Percentiles rank a stretch among this genome's conserved stretches.
phyloP scores from a whole-genome alignment of 2,113 vertebrate species.

The Capreolus pygargus region DNA sequence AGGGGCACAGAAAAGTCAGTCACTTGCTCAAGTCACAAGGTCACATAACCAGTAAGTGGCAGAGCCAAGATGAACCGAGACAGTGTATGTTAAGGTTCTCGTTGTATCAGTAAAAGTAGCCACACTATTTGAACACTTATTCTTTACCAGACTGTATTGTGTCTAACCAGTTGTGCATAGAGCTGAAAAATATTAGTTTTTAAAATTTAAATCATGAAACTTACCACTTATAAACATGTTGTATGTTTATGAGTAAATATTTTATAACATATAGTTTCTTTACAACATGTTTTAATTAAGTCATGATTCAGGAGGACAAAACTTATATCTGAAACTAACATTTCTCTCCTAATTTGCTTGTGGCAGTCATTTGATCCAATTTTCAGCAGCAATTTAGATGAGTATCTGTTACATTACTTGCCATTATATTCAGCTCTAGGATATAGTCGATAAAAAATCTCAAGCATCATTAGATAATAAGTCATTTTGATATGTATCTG shows the following conservation, averaged over 20 bases:
- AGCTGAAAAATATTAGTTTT: neutral
- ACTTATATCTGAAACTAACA: slow-evolving; percentile 41
- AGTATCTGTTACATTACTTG: slow-evolving; percentile 46
- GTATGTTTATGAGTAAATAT: neutral
- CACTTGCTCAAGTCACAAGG: neutral
- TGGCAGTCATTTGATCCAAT: slow-evolving; percentile 65
- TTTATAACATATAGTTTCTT: slow-evolving; percentile 8
- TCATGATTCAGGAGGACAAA: neutral
- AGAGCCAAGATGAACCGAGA: neutral
- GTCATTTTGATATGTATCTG: slow-evolving; percentile 13
- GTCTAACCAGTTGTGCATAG: neutral
- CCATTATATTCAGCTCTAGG: slow-evolving; percentile 7
- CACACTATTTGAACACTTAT: neutral
- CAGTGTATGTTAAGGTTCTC: neutral
- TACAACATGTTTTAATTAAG: neutral
- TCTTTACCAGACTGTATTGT: neutral
- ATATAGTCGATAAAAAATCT: neutral
- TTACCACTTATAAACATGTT: neutral
- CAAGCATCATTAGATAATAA: slow-evolving; percentile 38
- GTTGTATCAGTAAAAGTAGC: neutral
- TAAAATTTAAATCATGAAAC: neutral
- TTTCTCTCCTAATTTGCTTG: slow-evolving; percentile 64
- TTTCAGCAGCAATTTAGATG: slow-evolving; percentile 70
- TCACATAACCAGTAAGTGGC: neutral
- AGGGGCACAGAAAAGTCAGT: neutral